A percentile compares a stretch with the other conserved stretches of the same genome.
Conservation (phyloP, 2,113 vertebrate genomes). For the Indicator maculatus region DNA sequence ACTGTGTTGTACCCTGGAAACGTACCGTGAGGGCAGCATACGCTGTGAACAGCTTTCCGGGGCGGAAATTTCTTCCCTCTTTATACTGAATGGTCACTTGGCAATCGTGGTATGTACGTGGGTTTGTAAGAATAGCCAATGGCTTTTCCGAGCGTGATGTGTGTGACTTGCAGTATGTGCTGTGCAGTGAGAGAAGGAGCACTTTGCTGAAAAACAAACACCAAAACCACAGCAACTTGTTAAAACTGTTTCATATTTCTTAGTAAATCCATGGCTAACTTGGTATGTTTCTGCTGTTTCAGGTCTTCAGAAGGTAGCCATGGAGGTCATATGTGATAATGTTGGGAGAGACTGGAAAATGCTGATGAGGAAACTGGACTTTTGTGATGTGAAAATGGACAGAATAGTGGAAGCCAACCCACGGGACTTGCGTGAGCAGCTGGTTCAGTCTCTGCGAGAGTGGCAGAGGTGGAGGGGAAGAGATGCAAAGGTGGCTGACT, state of each 20-base stretch:
- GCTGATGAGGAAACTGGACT: conserved; percentile 76
- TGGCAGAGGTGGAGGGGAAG: conserved; percentile 76
- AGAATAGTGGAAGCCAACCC: conserved; percentile 68
- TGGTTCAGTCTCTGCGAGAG: conserved; percentile 73
- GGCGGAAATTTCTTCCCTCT: rapidly evolving
- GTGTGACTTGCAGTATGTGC: no score
- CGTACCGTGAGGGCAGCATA: rapidly evolving
- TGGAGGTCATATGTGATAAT: conserved; percentile 64
- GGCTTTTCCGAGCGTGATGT: not conserved
- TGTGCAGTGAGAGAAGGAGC: not conserved
- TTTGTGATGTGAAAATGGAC: conserved; percentile 77
- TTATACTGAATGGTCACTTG: not conserved
- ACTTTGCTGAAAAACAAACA: not conserved
- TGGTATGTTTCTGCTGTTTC: not conserved
- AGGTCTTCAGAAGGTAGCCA: conserved; percentile 77
- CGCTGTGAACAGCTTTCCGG: not conserved
- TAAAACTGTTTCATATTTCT: not conserved
- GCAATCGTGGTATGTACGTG: rapidly evolving
- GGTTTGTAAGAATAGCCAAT: no score
- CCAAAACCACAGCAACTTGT: not conserved
- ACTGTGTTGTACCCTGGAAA: not conserved
- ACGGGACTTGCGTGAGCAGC: conserved; percentile 69
- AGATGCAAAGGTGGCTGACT: conserved; percentile 54
- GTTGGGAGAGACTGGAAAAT: conserved; percentile 82
- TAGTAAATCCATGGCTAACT: not conserved